Percentiles rank a stretch among this genome's conserved stretches.
phyloP scores from a whole-genome alignment of 1,140 invertebrate genomes.

The Dendrolimus kikuchii region DNA sequence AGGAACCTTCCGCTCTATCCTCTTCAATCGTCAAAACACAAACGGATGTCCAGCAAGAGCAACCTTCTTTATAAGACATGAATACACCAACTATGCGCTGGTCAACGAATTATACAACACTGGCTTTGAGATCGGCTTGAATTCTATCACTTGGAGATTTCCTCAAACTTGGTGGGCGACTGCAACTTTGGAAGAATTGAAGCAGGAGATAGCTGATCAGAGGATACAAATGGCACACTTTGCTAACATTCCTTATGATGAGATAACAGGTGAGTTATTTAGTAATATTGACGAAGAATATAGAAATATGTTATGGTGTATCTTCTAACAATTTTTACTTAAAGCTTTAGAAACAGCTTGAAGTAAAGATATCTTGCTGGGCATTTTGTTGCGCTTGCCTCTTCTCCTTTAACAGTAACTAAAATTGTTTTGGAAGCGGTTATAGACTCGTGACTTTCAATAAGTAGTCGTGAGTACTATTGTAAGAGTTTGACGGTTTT shows the following conservation, averaged over 20 bases:
- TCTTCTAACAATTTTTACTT: too few species aligned
- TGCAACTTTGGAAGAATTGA: constrained; percentile 56
- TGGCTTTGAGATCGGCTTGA: constrained; percentile 82
- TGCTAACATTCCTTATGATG: constrained; percentile 71
- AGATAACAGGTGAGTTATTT: constrained; percentile 57
- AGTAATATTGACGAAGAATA: not conserved
- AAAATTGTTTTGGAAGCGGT: not conserved
- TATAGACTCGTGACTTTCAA: not conserved
- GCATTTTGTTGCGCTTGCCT: too few species aligned
- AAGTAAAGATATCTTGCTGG: too few species aligned
- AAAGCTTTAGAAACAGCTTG: too few species aligned
- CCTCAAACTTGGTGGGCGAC: constrained; percentile 69
- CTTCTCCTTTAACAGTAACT: too few species aligned
- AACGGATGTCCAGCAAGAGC: constrained; percentile 76
- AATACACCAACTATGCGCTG: constrained; percentile 79
- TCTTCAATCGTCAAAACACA: constrained; percentile 74
- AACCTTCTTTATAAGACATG: constrained; percentile 80
- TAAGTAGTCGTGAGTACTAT: not conserved
- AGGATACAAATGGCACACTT: constrained; percentile 70
- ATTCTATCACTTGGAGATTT: constrained; percentile 72
- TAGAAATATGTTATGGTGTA: not conserved
- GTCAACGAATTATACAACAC: constrained; percentile 76
- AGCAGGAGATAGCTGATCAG: constrained; percentile 74
- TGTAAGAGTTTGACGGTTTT: not conserved
- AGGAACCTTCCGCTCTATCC: constrained; percentile 74